These are phyloP conservation scores for Amphiprion percula DNA, from an alignment of 2,113 vertebrate species.

Conservation along the genomic window DNA sequence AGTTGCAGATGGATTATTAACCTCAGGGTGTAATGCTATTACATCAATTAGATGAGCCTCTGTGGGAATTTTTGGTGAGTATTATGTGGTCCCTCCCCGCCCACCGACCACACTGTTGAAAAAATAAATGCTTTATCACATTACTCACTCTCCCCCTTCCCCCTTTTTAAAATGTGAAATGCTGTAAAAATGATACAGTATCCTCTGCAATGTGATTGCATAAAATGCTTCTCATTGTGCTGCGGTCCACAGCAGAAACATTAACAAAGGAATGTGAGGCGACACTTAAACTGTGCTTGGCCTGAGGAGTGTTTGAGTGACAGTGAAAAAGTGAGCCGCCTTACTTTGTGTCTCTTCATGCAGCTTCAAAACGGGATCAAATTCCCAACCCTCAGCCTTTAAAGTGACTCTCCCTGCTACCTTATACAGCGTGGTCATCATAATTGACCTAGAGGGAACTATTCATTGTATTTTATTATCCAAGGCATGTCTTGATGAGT, in stretches of 20 bases:
- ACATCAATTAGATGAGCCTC: slow-evolving; percentile 56
- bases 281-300: slow-evolving; percentile 5
- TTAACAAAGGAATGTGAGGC: slow-evolving; percentile 39
- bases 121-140: slow-evolving; percentile 10
- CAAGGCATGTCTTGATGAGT: too few species aligned
- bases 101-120: background rate
- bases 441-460: slow-evolving; percentile 46
- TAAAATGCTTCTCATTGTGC: slow-evolving; percentile 18
- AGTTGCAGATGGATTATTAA: slow-evolving; percentile 39
- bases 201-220: slow-evolving; percentile 4
- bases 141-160: slow-evolving; percentile 6
- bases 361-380: slow-evolving; percentile 11
- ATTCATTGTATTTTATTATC: slow-evolving; percentile 9
- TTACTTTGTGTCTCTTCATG: slow-evolving; percentile 28
- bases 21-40: slow-evolving; percentile 45
- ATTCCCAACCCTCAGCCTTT: slow-evolving; percentile 29
- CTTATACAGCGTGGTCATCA: slow-evolving; percentile 10
- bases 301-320: slow-evolving; percentile 13
- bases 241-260: slow-evolving; percentile 5
- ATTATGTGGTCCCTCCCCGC: background rate
- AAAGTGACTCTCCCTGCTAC: slow-evolving; percentile 17
- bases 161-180: too few species aligned
- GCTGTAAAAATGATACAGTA: slow-evolving; percentile 19
- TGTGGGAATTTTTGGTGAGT: background rate
- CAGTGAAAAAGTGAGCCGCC: slow-evolving; percentile 24